These are phyloP conservation scores for Nemotelus pantherinus DNA, from an alignment of 2,888 invertebrate genomes.

Conservation along the genomic window DNA sequence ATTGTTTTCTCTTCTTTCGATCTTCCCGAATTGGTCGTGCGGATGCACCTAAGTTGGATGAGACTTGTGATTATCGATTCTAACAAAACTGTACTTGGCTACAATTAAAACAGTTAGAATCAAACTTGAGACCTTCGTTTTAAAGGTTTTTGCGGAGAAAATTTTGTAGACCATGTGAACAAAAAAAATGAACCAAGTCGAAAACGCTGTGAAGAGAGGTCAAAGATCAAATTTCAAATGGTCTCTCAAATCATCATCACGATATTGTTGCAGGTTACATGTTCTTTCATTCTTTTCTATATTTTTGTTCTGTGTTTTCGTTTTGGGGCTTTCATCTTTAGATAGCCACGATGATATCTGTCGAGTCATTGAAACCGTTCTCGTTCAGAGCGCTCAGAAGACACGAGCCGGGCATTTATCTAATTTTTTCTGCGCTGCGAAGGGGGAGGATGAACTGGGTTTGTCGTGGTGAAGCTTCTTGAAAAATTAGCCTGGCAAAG, in stretches of 20 bases:
- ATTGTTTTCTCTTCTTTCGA: neutral
- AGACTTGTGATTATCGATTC: no score
- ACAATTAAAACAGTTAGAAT: constrained; percentile 38
- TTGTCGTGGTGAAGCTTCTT: neutral
- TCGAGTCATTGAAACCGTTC: neutral
- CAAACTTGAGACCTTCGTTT: no score
- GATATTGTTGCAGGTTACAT: no score
- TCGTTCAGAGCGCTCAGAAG: neutral
- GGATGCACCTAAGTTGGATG: no score
- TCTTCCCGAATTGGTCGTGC: no score
- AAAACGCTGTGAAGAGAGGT: neutral
- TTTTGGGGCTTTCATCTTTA: neutral
- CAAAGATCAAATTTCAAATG: neutral
- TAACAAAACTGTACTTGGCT: neutral
- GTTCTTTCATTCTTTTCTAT: no score
- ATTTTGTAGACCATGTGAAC: no score
- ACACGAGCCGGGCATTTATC: neutral
- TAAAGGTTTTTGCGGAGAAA: neutral
- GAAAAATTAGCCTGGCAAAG: neutral
- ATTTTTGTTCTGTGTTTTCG: neutral
- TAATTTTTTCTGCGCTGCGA: neutral
- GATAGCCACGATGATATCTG: neutral
- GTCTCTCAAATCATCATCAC: neutral
- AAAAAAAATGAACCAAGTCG: no score
- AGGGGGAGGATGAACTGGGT: neutral